Evolutionary conservation across 2,113 vertebrate genomes (phyloP).

Genomic region (Eolophus roseicapilla): DNA sequence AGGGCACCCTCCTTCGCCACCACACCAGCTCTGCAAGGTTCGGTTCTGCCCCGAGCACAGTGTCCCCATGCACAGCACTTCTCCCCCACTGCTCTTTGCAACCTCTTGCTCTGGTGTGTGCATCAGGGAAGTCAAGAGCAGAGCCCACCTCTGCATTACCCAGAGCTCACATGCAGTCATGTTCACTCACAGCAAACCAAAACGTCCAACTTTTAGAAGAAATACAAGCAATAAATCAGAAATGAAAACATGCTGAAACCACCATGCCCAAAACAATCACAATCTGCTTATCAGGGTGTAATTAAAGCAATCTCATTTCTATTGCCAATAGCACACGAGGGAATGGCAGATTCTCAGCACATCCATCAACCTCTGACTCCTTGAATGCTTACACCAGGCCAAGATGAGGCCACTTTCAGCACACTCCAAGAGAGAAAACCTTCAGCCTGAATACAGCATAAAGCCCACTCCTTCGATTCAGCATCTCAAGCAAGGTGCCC

Average conservation of each 20-base stretch:
- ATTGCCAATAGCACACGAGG: fast-evolving
- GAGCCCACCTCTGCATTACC: fast-evolving
- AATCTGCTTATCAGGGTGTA: not conserved
- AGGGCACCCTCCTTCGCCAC: not conserved
- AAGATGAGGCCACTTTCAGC: not conserved
- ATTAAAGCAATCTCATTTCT: not conserved
- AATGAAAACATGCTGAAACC: not conserved
- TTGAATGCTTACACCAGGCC: fast-evolving
- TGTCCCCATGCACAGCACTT: fast-evolving
- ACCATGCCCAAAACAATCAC: fast-evolving
- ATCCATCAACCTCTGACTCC: not conserved
- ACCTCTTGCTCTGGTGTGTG: not conserved
- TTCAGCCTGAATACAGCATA: fast-evolving
- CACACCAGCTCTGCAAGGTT: not conserved
- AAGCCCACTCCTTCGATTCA: fast-evolving
- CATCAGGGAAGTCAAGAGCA: not conserved
- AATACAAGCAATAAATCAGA: not conserved
- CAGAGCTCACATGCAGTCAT: fast-evolving
- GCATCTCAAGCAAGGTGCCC: no score
- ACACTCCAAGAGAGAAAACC: not conserved
- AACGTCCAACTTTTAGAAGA: fast-evolving
- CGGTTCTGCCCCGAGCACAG: fast-evolving
- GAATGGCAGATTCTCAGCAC: not conserved
- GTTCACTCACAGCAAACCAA: not conserved
- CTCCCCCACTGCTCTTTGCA: not conserved